Conservation (phyloP, 1,140 invertebrate species). For the Pseudomyrmex gracilis region DNA sequence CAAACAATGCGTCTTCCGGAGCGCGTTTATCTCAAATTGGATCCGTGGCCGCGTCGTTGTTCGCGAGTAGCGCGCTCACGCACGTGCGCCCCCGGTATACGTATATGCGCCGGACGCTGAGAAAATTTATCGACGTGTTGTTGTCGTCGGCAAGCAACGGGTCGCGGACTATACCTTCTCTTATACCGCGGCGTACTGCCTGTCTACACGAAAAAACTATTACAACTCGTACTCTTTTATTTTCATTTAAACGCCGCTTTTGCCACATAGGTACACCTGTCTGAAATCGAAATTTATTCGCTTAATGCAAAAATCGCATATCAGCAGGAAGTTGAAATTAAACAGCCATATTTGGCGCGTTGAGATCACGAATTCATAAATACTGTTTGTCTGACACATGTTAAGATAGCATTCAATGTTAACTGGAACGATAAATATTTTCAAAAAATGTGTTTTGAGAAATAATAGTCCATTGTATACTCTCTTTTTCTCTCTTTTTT, state of each 20-base stretch:
- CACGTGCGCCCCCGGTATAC: constrained; percentile 14
- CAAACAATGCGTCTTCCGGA: constrained; percentile 73
- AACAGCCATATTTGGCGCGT: background rate
- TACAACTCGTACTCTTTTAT: constrained; percentile 9
- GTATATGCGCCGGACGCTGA: background rate
- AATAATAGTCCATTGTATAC: too few species aligned
- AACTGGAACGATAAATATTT: constrained; percentile 22
- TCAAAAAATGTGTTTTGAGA: background rate
- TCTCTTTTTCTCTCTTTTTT: too few species aligned
- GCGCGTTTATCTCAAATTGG: constrained; percentile 75
- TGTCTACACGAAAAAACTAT: constrained; percentile 11
- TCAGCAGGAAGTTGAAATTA: background rate
- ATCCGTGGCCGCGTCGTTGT: constrained; percentile 69
- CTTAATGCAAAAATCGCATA: constrained; percentile 22
- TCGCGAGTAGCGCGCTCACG: constrained; percentile 22
- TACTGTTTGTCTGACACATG: background rate
- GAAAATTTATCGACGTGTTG: constrained; percentile 52
- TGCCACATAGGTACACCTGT: background rate
- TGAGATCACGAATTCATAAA: background rate
- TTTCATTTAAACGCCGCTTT: background rate
- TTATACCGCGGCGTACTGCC: background rate
- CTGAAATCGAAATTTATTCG: constrained; percentile 38
- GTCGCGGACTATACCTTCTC: background rate
- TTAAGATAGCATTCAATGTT: constrained; percentile 30
- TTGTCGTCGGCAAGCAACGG: constrained; percentile 5